These are phyloP conservation scores for Ceyx melanurus DNA, from an alignment of 2,113 vertebrate species.

Conservation along the genomic window DNA sequence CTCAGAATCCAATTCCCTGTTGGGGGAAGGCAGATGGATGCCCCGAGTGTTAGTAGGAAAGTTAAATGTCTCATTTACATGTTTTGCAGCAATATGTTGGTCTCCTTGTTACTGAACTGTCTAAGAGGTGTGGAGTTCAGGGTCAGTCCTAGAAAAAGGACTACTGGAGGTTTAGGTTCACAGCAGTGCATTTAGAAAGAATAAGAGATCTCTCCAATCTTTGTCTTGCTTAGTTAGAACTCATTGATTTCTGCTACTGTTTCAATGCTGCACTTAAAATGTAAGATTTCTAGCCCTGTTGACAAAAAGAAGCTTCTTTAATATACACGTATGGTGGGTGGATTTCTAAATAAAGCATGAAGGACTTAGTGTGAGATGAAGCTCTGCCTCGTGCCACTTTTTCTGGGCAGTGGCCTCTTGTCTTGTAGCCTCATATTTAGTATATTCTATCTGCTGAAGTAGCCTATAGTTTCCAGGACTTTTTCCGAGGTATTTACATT, in stretches of 20 bases:
- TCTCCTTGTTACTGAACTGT: not conserved
- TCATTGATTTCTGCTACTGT: not conserved
- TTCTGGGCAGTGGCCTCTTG: not conserved
- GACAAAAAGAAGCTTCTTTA: not conserved
- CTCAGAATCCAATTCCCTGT: fast-evolving
- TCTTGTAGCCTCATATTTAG: not conserved
- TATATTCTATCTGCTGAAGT: constrained; percentile 25
- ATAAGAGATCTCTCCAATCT: not conserved
- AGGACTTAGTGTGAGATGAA: not conserved
- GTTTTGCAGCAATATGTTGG: fast-evolving
- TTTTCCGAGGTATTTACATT: constrained; percentile 66
- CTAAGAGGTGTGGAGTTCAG: not conserved
- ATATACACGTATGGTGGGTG: fast-evolving
- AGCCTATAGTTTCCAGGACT: constrained; percentile 51
- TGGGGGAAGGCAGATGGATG: not conserved
- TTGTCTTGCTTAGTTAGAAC: not conserved
- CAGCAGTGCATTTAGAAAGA: not conserved
- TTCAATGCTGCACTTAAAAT: not conserved
- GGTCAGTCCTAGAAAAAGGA: not conserved
- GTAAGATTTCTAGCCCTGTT: not conserved
- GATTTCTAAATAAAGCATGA: not conserved
- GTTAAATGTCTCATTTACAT: not conserved
- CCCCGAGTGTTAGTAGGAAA: fast-evolving
- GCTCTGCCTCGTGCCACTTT: not conserved
- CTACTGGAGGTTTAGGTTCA: not conserved